Conservation (phyloP, 2,113 vertebrate genomes). For the Bubalus kerabau region DNA sequence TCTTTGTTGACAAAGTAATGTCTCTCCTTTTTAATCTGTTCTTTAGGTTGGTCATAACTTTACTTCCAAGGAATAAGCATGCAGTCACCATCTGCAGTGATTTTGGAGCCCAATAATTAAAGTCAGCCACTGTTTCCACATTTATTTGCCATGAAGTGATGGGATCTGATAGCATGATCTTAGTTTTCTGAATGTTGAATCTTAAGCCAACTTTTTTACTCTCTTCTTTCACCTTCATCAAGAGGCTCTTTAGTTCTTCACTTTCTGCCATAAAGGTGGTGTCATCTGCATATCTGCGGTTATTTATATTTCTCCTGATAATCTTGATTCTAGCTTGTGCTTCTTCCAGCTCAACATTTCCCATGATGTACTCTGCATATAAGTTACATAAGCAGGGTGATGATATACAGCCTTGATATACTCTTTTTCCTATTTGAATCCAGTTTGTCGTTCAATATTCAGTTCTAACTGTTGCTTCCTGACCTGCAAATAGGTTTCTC, state of each 20-base stretch:
- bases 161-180: background rate
- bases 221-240: background rate
- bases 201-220: background rate
- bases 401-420: background rate
- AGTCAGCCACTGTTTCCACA: background rate
- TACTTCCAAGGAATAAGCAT: background rate
- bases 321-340: background rate
- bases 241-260: background rate
- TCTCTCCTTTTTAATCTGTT: background rate
- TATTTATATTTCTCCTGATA: background rate
- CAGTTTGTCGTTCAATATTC: background rate
- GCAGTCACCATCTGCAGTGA: background rate
- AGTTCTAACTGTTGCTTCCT: background rate
- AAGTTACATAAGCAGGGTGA: background rate
- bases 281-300: background rate
- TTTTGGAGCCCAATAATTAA: background rate
- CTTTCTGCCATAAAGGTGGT: background rate
- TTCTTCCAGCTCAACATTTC: background rate
- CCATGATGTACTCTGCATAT: background rate
- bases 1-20: background rate
- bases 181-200: background rate
- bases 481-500: background rate
- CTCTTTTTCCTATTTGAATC: background rate
- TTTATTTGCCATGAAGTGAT: background rate
- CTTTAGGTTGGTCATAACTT: background rate